These are phyloP conservation scores for Halocaridina rubra DNA, from an alignment of 2,888 invertebrate genomes.

Conservation along the genomic window DNA sequence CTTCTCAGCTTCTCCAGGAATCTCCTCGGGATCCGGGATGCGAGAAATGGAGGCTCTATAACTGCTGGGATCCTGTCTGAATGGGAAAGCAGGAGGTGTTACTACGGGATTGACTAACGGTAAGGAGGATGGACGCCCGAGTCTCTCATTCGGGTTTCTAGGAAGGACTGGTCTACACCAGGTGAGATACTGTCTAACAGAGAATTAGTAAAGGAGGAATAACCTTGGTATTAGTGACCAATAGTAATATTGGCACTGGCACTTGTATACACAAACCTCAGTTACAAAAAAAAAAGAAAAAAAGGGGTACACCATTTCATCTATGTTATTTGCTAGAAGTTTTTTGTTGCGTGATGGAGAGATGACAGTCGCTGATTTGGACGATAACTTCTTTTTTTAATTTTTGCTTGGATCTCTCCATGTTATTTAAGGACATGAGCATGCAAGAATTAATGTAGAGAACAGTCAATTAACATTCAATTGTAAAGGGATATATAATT, in stretches of 20 bases:
- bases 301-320: too few species aligned
- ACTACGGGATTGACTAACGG: conserved; percentile 10
- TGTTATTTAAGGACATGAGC: too few species aligned
- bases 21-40: conserved; percentile 40
- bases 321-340: too few species aligned
- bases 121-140: not conserved
- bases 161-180: not conserved
- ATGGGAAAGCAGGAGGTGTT: conserved; percentile 11
- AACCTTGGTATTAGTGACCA: not conserved
- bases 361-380: too few species aligned
- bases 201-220: not conserved
- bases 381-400: too few species aligned
- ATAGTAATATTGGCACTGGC: not conserved
- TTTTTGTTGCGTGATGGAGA: too few species aligned
- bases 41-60: conserved; percentile 34
- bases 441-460: too few species aligned
- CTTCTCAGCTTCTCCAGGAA: conserved; percentile 25
- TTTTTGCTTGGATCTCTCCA: too few species aligned
- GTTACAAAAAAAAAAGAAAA: too few species aligned
- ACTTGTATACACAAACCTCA: too few species aligned
- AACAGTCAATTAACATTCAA: too few species aligned
- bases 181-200: conserved; percentile 13
- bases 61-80: conserved; percentile 51
- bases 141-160: not conserved
- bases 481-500: too few species aligned